A percentile compares a stretch with the other conserved stretches of the same genome.
phyloP scores from a whole-genome alignment of 2,113 vertebrate genomes.

The Otis tarda region DNA sequence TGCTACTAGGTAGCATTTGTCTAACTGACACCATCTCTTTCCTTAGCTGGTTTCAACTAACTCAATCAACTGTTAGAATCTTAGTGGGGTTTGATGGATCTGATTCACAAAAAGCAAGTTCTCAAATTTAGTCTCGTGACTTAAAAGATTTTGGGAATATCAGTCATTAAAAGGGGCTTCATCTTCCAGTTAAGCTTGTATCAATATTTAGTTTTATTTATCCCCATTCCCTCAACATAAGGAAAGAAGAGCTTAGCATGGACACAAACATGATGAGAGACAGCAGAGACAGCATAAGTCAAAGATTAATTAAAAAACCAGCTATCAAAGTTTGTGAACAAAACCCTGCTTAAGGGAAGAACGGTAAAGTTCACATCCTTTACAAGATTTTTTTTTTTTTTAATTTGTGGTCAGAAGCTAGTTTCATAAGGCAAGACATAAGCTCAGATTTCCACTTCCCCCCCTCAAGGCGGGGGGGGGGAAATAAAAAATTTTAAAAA shows the following conservation, averaged over 20 bases:
- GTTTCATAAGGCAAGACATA: background rate
- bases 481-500: no score
- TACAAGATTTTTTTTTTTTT: background rate
- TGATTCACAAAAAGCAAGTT: background rate
- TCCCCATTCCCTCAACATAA: background rate
- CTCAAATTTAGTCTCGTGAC: background rate
- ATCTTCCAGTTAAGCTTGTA: background rate
- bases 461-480: background rate
- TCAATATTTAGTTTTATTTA: background rate
- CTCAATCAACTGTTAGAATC: background rate
- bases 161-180: background rate
- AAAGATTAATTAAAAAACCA: background rate
- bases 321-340: background rate
- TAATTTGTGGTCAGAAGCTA: background rate
- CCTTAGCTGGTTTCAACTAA: background rate
- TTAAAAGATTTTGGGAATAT: background rate
- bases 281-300: background rate
- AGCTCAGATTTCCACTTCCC: background rate
- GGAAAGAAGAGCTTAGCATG: background rate
- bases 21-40: background rate
- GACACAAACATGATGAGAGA: background rate
- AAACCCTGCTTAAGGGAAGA: background rate
- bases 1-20: background rate
- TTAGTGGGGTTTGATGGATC: background rate
- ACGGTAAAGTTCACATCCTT: background rate